Base-by-base conservation (phyloP, 1,140 invertebrate genomes). In the Danaus plexippus region DNA sequence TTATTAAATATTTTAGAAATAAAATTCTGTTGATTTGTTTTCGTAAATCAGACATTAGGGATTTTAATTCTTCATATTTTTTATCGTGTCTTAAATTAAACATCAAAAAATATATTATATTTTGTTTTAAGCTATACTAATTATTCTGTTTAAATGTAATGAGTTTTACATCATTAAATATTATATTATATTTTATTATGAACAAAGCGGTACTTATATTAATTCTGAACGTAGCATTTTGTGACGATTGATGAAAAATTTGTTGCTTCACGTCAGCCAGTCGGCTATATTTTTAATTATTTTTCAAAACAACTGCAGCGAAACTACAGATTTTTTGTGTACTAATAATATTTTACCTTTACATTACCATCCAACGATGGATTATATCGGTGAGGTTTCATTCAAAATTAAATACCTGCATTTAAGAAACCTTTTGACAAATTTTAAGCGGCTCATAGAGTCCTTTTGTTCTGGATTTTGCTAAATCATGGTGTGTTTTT, bases 391-490 rank as follows among this genome's bases (percentile, higher is more conserved):
- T 86, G 67, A 73, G 70, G 63, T 61, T 69, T 62, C 58, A 63
- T 62, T 65, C 51, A 56, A 42, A 45, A 45, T 32, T 57, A 32
- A 11, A 42, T 46, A 43, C n/a, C 13, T 15, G 11, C 15, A 44
- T 54, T 54, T 18, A 52, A 51, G 58, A 66, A 64, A 54, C 12
- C 52, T 54, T 64, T 71, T 68, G 66, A 67, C 66, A 69, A 67
- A 69, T 69, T 69, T 67, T 57, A 62, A 49, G 50, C 49, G 59
- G 57, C 64, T 43, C 54, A 54, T 66, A 68, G 62, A 41, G 40
- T 49, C 64, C 81, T 82, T 85, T 86, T 86, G 83, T 86, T 83
- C 81, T 83, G 75, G 69, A 79, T 75, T 79, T 70, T 86, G 80
- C 78, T 75, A 77, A 85, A 72, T 86, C 78, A 85, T 72, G 64